Evolutionary conservation across 2,113 vertebrate genomes (phyloP).

Genomic region (Cryptoleucopteryx plumbea): DNA sequence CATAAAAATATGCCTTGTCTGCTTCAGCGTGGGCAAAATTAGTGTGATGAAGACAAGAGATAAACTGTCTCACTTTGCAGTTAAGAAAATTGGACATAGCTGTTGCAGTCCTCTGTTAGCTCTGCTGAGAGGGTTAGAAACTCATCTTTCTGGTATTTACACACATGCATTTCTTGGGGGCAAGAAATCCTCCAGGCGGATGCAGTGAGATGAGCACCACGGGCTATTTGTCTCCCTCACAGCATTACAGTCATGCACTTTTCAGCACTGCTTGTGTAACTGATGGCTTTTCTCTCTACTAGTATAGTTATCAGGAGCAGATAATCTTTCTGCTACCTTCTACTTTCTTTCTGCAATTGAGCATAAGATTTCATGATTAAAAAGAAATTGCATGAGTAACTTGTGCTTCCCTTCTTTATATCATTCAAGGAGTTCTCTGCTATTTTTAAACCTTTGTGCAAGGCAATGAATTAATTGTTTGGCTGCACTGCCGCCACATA

Average conservation of each 20-base stretch:
- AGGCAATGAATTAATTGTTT: neutral
- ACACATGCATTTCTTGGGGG: neutral
- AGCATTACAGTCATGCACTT: neutral
- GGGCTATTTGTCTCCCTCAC: neutral
- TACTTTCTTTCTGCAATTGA: neutral
- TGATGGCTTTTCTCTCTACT: neutral
- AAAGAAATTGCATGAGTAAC: neutral
- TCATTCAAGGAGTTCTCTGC: neutral
- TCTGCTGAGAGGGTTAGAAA: neutral
- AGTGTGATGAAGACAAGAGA: neutral
- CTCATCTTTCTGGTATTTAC: neutral
- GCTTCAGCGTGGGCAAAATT: neutral
- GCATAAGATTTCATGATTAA: neutral
- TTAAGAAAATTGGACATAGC: neutral
- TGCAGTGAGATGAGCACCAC: neutral
- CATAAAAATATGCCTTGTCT: neutral
- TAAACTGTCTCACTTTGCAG: neutral
- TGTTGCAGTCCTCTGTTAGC: neutral
- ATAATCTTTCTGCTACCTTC: neutral
- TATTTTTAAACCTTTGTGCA: neutral
- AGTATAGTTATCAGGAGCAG: neutral
- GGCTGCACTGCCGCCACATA: neutral
- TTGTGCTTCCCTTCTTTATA: neutral
- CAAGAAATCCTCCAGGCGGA: neutral
- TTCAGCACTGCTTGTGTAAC: neutral